phyloP scores from a whole-genome alignment of 1,140 invertebrate genomes.

The Globodera rostochiensis region DNA sequence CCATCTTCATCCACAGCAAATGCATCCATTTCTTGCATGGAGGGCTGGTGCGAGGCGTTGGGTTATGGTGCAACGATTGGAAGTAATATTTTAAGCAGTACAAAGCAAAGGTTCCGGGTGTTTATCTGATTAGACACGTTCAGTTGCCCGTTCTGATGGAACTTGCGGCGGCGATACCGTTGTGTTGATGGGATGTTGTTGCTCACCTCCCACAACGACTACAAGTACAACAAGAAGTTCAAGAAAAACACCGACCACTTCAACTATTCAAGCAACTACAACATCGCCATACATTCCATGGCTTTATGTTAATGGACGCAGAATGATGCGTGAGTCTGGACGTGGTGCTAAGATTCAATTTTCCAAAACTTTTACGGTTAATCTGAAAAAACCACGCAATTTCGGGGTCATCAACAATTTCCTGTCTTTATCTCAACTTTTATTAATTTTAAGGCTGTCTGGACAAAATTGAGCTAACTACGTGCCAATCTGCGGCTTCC shows the following conservation, averaged over 20 bases:
- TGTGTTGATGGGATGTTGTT: not conserved
- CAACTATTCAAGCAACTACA: not conserved
- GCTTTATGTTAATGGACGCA: not conserved
- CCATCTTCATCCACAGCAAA: too few species aligned
- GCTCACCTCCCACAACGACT: not conserved
- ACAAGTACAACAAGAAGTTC: not conserved
- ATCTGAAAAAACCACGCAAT: too few species aligned
- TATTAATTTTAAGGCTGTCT: not conserved
- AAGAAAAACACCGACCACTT: too few species aligned
- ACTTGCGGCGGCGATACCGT: not conserved
- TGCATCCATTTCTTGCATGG: not conserved
- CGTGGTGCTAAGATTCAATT: too few species aligned
- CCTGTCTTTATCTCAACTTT: not conserved
- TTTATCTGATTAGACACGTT: not conserved
- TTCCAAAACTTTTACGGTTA: too few species aligned
- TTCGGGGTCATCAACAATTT: too few species aligned
- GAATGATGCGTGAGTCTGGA: not conserved
- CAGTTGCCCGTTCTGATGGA: not conserved
- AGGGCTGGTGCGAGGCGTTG: not conserved
- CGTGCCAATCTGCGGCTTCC: not conserved
- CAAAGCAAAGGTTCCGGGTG: too few species aligned
- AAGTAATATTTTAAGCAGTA: not conserved
- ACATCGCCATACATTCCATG: not conserved
- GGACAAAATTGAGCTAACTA: not conserved
- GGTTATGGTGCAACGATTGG: not conserved